These are phyloP conservation scores for Tangara arthus DNA, from an alignment of 2,797 vertebrate genomes.

Conservation along the genomic window DNA sequence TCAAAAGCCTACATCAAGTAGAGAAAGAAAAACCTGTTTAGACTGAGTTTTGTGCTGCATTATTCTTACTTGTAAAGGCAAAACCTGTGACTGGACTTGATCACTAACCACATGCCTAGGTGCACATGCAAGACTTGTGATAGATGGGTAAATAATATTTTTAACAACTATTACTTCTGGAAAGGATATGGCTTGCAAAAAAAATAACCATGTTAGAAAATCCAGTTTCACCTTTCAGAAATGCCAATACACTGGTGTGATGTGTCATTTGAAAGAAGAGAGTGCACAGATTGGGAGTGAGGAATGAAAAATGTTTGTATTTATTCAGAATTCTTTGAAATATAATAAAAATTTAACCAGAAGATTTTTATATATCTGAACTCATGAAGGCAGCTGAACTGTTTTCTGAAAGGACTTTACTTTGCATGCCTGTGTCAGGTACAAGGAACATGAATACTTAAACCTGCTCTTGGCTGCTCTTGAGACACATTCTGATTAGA, in stretches of 20 bases:
- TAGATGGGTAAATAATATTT: not conserved
- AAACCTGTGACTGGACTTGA: not conserved
- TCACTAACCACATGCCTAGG: accelerated
- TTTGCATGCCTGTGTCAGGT: not conserved
- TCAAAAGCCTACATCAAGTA: not conserved
- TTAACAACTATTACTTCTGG: not conserved
- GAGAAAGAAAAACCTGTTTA: not conserved
- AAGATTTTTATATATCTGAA: not conserved
- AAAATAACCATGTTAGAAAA: not conserved
- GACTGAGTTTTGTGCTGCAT: not conserved
- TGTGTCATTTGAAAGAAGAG: not conserved
- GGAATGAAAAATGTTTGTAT: not conserved
- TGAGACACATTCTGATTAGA: not conserved
- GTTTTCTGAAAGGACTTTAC: not conserved
- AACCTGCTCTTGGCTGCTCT: not conserved
- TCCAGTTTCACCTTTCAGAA: not conserved
- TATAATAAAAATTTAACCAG: not conserved
- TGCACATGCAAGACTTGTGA: not conserved
- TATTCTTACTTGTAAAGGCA: not conserved
- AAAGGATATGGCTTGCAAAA: not conserved
- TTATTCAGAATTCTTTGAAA: not conserved
- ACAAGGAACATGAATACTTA: not conserved
- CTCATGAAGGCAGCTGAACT: not conserved
- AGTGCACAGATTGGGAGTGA: not conserved
- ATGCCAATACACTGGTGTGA: not conserved